phyloP scores from a whole-genome alignment of 2,888 invertebrate genomes.

The Baronia brevicornis region DNA sequence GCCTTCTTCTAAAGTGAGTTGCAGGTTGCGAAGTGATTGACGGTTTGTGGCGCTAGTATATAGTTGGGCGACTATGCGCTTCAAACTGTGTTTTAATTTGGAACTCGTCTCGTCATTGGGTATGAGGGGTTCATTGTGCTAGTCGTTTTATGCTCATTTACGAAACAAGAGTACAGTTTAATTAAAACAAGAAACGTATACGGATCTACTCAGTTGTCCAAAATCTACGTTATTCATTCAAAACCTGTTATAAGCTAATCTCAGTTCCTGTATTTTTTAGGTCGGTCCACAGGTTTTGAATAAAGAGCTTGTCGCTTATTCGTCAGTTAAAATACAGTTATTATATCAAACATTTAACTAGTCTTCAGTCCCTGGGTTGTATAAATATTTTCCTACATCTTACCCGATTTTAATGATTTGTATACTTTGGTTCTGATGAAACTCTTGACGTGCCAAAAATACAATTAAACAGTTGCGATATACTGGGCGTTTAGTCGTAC shows the following conservation, averaged over 20 bases:
- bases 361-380: constrained; percentile 74
- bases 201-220: constrained; percentile 29
- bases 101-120: too few relatives aligned
- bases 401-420: constrained; percentile 74
- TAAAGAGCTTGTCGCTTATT: constrained; percentile 64
- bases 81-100: too few relatives aligned
- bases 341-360: constrained; percentile 75
- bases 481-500: constrained; percentile 71
- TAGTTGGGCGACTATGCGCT: too few relatives aligned
- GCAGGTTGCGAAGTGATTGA: constrained; percentile 7
- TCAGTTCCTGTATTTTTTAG: constrained; percentile 63
- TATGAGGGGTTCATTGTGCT: too few relatives aligned
- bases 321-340: constrained; percentile 72
- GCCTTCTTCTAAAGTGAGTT: constrained; percentile 40
- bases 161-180: constrained; percentile 33
- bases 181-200: constrained; percentile 30
- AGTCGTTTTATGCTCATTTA: constrained; percentile 27
- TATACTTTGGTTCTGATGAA: constrained; percentile 76
- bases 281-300: constrained; percentile 72
- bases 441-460: constrained; percentile 74
- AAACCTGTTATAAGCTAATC: constrained; percentile 66
- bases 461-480: constrained; percentile 75
- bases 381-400: constrained; percentile 75
- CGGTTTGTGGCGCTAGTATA: too few relatives aligned
- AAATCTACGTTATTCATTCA: constrained; percentile 69